Base-by-base conservation (phyloP, 2,113 vertebrate species). In the human region DNA sequence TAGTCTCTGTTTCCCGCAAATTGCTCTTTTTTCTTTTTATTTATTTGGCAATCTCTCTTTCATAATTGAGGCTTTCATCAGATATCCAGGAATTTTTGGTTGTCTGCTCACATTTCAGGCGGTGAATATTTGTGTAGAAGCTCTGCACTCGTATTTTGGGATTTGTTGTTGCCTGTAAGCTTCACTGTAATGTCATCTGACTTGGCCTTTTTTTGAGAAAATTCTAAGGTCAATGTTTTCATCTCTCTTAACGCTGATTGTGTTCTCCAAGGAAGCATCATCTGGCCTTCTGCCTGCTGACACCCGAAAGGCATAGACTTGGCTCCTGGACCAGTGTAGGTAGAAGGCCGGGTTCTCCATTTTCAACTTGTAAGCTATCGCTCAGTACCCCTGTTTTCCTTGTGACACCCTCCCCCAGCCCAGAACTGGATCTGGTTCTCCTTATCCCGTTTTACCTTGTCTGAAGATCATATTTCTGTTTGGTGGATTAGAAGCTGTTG, bases 11-110 rank as follows among this genome's bases (percentile, higher is more conserved):
- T 79, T 82, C 55, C 79, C 88, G 5, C 25, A 75, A 82, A 22
- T n/a, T 83, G 85, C 23, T 80, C 4, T 90, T 91, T 83, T 43
- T 45, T 72, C 75, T 90, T 84, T 90, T 84, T 68, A 30, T 66
- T 96, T 94, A 76, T 96, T 96, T 96, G 48, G 17, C 7, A 45
- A 5, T 76, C 13, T 90, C 4, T 90, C 52, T 89, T 87, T 94
- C 50, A 43, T 55, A 35, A 59, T 57, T 32, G 22, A 89, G 73
- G 48, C 61, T 92, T 79, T 97, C 59, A 94, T 96, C 48, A 75
- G 87, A n/a, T 66, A 52, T 8, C 35, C 50, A 87, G 85, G n/a
- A 79, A 70, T 30, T 78, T 82, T 57, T 76, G 17, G 25, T n/a
- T 93, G 13, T 76, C 81, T 82, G 22, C 8, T 95, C 32, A 76